Percentiles rank a stretch among this genome's conserved stretches.
These are phyloP conservation scores for Mesaphorura yosii DNA, from an alignment of 1,140 invertebrate genomes.

Conservation along the genomic window DNA sequence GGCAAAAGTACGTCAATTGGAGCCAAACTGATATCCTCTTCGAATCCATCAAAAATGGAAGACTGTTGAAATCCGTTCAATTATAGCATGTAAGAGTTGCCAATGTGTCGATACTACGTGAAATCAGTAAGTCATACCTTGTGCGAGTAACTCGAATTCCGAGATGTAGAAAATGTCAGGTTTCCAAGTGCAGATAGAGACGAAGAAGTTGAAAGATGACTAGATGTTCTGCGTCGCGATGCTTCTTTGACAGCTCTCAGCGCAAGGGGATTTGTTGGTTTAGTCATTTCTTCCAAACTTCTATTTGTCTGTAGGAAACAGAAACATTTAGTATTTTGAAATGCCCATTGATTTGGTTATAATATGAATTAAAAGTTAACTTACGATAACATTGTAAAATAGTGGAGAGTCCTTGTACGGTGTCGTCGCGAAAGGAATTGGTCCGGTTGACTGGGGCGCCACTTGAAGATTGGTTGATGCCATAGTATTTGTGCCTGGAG, in stretches of 20 bases:
- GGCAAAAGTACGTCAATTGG: slow-evolving; percentile 40
- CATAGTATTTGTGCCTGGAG: slow-evolving; percentile 1
- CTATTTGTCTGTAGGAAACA: slow-evolving; percentile 41
- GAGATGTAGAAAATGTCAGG: slow-evolving; percentile 19
- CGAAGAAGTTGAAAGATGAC: slow-evolving; percentile 5
- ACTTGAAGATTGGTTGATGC: slow-evolving; percentile 7
- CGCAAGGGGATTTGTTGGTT: slow-evolving; percentile 56
- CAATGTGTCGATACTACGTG: too few relatives aligned
- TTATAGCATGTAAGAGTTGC: not conserved
- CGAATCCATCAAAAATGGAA: slow-evolving; percentile 45
- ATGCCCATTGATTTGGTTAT: too few relatives aligned
- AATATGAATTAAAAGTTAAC: too few relatives aligned
- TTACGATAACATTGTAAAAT: slow-evolving; percentile 56
- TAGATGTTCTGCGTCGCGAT: slow-evolving; percentile 22
- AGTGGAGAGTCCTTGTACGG: slow-evolving; percentile 68
- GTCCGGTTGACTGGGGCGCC: slow-evolving; percentile 46
- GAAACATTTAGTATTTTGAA: not conserved
- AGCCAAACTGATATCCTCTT: slow-evolving; percentile 38
- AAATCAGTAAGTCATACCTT: too few relatives aligned
- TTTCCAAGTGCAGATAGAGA: slow-evolving; percentile 12
- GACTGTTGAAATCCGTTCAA: slow-evolving; percentile 7
- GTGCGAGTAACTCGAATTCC: slow-evolving; percentile 3
- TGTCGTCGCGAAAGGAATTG: slow-evolving; percentile 50
- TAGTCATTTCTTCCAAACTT: slow-evolving; percentile 56
- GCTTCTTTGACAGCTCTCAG: slow-evolving; percentile 48